Percentiles rank a stretch among this genome's conserved stretches.
These are phyloP conservation scores for Aradus depressus DNA, from an alignment of 2,888 invertebrate genomes.

Conservation along the genomic window DNA sequence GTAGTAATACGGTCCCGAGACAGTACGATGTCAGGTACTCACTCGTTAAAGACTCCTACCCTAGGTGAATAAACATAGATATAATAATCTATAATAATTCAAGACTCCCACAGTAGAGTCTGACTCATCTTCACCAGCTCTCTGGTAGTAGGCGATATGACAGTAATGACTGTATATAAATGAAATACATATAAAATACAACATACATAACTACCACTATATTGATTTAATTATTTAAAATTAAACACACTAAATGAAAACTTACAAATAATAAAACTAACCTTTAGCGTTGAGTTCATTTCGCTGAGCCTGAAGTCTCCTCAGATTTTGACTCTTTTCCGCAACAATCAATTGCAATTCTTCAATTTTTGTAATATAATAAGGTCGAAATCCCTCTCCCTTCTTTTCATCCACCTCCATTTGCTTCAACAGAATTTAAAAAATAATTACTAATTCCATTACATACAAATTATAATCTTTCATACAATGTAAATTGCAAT, in stretches of 20 bases:
- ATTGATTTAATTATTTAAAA: no score
- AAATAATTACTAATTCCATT: not conserved
- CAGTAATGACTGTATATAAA: no score
- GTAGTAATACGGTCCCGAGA: no score
- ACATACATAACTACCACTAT: no score
- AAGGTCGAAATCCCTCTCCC: conserved; percentile 86
- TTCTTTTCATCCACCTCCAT: conserved; percentile 65
- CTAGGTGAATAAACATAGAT: no score
- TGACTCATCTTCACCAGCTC: no score
- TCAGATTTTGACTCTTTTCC: conserved; percentile 94
- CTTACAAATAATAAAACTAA: conserved; percentile 35
- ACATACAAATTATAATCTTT: not conserved
- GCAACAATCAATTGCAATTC: conserved; percentile 90
- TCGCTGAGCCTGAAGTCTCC: conserved; percentile 92
- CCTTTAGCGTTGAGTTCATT: conserved; percentile 99
- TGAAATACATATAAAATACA: conserved; percentile 1
- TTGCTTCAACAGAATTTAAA: conserved; percentile 34
- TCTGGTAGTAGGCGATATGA: no score
- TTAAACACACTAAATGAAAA: not conserved
- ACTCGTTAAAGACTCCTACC: no score
- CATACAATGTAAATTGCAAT: not conserved
- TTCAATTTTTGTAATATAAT: conserved; percentile 96
- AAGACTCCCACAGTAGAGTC: no score
- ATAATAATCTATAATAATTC: no score
- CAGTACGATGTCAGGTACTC: no score